Evolutionary conservation across 2,797 vertebrate genomes (phyloP).

Genomic region (Macropus fuliginosus): DNA sequence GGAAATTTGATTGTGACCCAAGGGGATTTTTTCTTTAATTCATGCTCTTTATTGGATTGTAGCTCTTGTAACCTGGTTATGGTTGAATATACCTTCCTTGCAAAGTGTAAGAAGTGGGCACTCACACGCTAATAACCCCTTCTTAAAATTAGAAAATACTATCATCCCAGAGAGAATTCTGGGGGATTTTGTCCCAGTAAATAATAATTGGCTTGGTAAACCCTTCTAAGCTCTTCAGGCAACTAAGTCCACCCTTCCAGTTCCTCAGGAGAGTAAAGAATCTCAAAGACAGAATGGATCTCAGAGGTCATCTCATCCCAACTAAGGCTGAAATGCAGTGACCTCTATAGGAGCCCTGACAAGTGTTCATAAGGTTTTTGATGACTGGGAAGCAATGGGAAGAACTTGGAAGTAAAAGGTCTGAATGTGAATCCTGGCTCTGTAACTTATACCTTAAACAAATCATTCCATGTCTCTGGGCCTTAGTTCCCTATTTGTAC

Average conservation of each 20-base stretch:
- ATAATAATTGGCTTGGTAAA: background rate
- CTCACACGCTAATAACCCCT: background rate
- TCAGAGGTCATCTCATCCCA: background rate
- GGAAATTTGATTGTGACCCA: constrained; percentile 53
- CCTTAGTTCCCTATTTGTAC: background rate
- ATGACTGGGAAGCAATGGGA: background rate
- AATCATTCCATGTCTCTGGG: background rate
- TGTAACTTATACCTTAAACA: background rate
- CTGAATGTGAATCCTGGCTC: background rate
- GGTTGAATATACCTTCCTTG: constrained; percentile 24
- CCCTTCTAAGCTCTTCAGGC: background rate
- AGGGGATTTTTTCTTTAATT: constrained; percentile 42
- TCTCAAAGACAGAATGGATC: background rate
- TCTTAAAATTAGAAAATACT: constrained; percentile 1
- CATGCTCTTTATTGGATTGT: constrained; percentile 41
- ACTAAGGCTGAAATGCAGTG: background rate
- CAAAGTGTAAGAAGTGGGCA: constrained; percentile 16
- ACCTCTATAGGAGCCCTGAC: background rate
- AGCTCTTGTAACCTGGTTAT: background rate
- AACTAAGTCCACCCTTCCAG: background rate
- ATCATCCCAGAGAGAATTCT: background rate
- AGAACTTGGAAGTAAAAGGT: background rate
- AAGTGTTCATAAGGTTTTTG: background rate
- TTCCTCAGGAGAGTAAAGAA: background rate
- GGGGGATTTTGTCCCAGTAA: background rate